Evolutionary conservation across 2,888 invertebrate genomes (phyloP), one percentile per base, ranked within the genome.

Genomic region (Lasioglossum oenotherae): DNA sequence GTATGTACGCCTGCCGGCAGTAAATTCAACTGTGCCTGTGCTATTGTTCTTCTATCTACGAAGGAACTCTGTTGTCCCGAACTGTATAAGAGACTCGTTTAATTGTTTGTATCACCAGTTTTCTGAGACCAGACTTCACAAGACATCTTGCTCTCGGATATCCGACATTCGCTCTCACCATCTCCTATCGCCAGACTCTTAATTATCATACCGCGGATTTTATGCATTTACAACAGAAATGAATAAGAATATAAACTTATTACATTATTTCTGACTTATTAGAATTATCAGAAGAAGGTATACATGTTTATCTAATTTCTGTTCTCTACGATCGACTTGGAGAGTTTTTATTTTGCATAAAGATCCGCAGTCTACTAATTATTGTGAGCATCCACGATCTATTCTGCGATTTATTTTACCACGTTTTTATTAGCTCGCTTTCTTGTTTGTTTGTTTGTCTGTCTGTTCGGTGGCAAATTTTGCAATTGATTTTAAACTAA

Each of bases 21-120:
- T 80, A 85, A 85, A 84, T 85, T 79, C 78, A 84, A 75, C 84
- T 75, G 72, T 84, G 79, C 84, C 19, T 31, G 31, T 67, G 75
- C 84, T 67, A 85, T 85, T 85, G 85, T 85, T 85, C 84, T 67
- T 76, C 75, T n/a, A 79, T 76, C 76, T 80, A 57, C 57, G 57
- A 14, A 84, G 84, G 80, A 79, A 84, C 72, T 85, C 79, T 67
- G 84, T 79, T 80, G 75, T 44, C 84, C 73, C 67, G 67, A 84
- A 76, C 72, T 75, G 64, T 73, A 76, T 53, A 53, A 79, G 44
- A 27, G 44, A 27, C 38, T 3, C 31, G 41, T 84, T 79, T 53
- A 79, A 85, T 46, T 60, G 80, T 84, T 76, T 46, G 71, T n/a
- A n/a, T 44, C 27, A 38, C 35, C 46, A 75, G 53, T 78, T 75